Base-by-base conservation (phyloP, 2,888 invertebrate species). In the Dicyrtoma fusca region DNA sequence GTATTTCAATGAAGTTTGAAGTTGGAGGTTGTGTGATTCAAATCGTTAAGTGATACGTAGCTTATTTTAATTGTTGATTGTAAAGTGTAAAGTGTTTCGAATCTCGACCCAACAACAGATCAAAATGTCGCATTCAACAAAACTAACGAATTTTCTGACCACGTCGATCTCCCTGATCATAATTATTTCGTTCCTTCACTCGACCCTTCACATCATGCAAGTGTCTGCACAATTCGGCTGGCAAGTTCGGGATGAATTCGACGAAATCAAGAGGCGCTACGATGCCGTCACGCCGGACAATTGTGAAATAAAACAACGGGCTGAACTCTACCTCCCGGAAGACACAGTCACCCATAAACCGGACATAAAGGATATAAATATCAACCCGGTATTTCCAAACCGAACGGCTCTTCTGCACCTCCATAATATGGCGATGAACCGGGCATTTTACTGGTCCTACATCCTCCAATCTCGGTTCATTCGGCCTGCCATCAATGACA, bases 381-480 rank as follows among this genome's bases (percentile, higher is more conserved):
- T 95, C 69, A 95, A 97, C 86, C 93, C 96, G 11, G 89, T 97
- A 65, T 95, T 94, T 82, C 95, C 95, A 0, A 98, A 98, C 85
- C 88, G 97, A 81, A 97, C 97, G 0, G 92, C 92, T 25, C 84
- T 98, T 81, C 85, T 97, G 71, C 96, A 97, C 85, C 85, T 97
- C 73, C 97, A 97, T 84, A 97, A 97, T 84, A 91, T 97, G 90
- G 97, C 97, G n/a, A 86, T 97, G 83, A 95, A 92, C 83, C 86
- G 97, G 80, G 95, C 96, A 0, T 97, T 96, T 84, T 97, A 94
- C 84, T 97, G 94, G 92, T 95, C 95, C 84, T 96, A 94, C 81
- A 93, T 95, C 72, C 87, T 95, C 0, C 95, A 95, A 83, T 92
- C 94, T 26, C 87, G 95, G 76, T 94, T 94, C 81, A 94, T 94